A percentile compares a stretch with the other conserved stretches of the same genome.
These are phyloP conservation scores for Ochropleura leucogaster DNA, from an alignment of 2,888 invertebrate genomes.

Conservation along the genomic window DNA sequence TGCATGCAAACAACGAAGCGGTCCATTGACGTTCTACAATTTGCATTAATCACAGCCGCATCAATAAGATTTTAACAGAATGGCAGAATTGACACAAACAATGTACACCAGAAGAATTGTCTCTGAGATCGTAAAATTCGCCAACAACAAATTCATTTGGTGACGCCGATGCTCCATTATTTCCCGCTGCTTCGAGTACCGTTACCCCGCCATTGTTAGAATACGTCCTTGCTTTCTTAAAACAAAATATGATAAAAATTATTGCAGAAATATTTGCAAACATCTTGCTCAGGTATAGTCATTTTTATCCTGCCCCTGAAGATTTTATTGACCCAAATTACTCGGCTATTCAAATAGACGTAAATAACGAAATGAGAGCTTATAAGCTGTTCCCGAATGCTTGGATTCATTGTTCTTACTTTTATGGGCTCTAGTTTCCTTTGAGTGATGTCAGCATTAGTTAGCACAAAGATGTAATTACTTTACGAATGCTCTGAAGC, in stretches of 20 bases:
- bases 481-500: slow-evolving; percentile 50
- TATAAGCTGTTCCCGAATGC: slow-evolving; percentile 57
- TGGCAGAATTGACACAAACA: slow-evolving; percentile 38
- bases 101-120: slow-evolving; percentile 50
- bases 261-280: slow-evolving; percentile 59
- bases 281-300: slow-evolving; percentile 54
- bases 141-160: slow-evolving; percentile 67
- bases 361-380: slow-evolving; percentile 61
- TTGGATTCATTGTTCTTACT: slow-evolving; percentile 50
- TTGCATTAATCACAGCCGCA: slow-evolving; percentile 10
- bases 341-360: slow-evolving; percentile 66
- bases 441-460: slow-evolving; percentile 55
- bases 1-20: neutral
- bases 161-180: slow-evolving; percentile 67
- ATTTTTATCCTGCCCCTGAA: slow-evolving; percentile 54
- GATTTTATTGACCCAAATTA: slow-evolving; percentile 69
- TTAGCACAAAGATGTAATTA: slow-evolving; percentile 52
- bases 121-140: slow-evolving; percentile 60
- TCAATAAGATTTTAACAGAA: slow-evolving; percentile 20
- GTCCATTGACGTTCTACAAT: neutral
- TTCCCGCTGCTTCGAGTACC: slow-evolving; percentile 60
- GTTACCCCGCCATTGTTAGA: slow-evolving; percentile 64
- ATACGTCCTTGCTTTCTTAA: slow-evolving; percentile 59
- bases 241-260: slow-evolving; percentile 58
- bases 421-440: slow-evolving; percentile 55